A percentile compares a stretch with the other conserved stretches of the same genome.
Evolutionary conservation across 1,140 invertebrate genomes (phyloP).

Genomic region (Aphaenogaster rudis): DNA sequence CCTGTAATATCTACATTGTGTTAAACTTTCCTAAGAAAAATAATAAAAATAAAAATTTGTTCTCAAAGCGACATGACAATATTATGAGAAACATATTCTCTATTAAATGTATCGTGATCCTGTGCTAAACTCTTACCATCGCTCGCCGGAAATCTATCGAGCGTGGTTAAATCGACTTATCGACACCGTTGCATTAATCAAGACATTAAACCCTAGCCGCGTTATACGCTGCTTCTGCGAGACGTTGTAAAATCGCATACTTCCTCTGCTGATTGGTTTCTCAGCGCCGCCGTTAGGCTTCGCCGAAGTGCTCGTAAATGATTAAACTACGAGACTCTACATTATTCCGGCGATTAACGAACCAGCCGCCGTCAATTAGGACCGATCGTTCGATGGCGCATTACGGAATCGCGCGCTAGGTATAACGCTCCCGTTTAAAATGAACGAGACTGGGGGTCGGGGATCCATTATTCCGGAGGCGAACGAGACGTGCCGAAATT

Average conservation of each 20-base stretch:
- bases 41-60: not conserved
- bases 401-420: slow-evolving; percentile 3
- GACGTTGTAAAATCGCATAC: slow-evolving; percentile 35
- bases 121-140: not conserved
- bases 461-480: slow-evolving; percentile 26
- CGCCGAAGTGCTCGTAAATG: slow-evolving; percentile 49
- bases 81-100: not conserved
- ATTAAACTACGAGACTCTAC: slow-evolving; percentile 45
- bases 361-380: slow-evolving; percentile 47
- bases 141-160: slow-evolving; percentile 5
- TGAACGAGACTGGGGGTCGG: not conserved
- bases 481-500: not conserved
- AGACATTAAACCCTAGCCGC: slow-evolving; percentile 11
- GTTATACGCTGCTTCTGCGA: not conserved
- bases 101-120: not conserved
- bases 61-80: not conserved
- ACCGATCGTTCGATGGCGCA: slow-evolving; percentile 10
- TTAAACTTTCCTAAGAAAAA: not conserved
- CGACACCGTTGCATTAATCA: slow-evolving; percentile 38
- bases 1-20: not conserved
- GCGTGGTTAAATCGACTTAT: slow-evolving; percentile 28
- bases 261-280: slow-evolving; percentile 7
- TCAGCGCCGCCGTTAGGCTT: slow-evolving; percentile 24
- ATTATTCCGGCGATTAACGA: slow-evolving; percentile 54
- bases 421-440: slow-evolving; percentile 40